Evolutionary conservation across 2,797 vertebrate genomes (phyloP), one percentile per base, ranked within the genome.

Genomic region (Syngnathus rostellatus): DNA sequence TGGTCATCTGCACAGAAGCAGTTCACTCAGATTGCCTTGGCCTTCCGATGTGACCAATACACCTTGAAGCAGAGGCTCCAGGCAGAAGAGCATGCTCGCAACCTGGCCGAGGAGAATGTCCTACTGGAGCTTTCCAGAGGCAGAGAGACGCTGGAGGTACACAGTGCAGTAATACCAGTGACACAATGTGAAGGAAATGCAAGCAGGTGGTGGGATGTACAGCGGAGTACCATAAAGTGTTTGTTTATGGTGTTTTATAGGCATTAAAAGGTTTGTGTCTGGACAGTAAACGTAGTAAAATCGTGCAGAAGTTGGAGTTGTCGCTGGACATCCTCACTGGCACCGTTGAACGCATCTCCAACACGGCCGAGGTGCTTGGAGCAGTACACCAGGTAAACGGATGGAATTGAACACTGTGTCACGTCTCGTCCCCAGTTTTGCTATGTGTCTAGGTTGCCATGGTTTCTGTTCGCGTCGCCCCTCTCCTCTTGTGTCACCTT

Each of bases 61-160:
- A 92, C 91, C 2, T 80, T 92, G 76, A 89, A 87, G 62, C 88
- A 90, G 78, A 77, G 91, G 60, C 85, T 94, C 68, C 91, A 91
- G 85, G 89, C 90, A 0, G 93, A 95, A 84, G 91, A 92, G 67
- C 89, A 91, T 0, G 91, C 91, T 0, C 84, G 92, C 60, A 88
- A 93, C 6, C 81, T 91, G 11, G 93, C 94, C 0, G 94, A 95
- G 81, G 90, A 92, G 73, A 95, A 93, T 79, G 79, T 94, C 69
- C 90, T 90, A 75, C 86, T 91, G 77, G 93, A 94, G 83, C 82
- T 95, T 75, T 85, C 68, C 65, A 85, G 89, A 74, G 92, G 93
- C 76, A 73, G 63, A 61, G 88, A 91, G 76, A 89, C 85, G 0
- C 77, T 95, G 72, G 91, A 93, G 92, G 94, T 94, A 72, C 5